Conservation (phyloP, 1,140 invertebrate genomes). For the Ceratitis capitata region DNA sequence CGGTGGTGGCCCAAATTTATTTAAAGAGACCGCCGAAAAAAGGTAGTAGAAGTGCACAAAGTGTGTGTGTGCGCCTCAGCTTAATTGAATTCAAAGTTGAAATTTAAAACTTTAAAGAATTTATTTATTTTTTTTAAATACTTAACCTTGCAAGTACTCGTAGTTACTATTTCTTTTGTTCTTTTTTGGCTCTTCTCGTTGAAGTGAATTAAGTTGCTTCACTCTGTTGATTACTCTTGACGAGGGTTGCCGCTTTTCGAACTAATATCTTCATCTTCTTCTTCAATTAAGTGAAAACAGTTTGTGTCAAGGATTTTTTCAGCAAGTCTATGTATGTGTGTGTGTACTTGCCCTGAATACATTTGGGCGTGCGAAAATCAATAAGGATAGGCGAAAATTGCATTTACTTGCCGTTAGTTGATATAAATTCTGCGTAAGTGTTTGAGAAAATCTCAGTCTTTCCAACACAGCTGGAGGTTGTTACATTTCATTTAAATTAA, state of each 20-base stretch:
- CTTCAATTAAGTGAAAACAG: neutral
- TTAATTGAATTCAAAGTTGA: slow-evolving; percentile 14
- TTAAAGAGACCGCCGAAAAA: neutral
- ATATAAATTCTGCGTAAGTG: neutral
- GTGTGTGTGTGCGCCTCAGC: neutral
- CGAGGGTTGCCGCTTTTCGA: neutral
- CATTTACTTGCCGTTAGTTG: neutral
- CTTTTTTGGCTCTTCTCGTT: neutral
- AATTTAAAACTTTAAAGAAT: neutral
- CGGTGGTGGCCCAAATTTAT: too few relatives aligned
- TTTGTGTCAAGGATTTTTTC: neutral
- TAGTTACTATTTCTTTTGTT: neutral
- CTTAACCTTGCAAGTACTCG: neutral
- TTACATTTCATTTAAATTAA: neutral
- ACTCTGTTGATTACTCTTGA: slow-evolving; percentile 4
- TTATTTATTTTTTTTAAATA: too few relatives aligned
- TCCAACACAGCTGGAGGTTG: neutral
- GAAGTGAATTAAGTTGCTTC: neutral
- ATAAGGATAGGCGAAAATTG: neutral
- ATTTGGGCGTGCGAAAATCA: neutral
- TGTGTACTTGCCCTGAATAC: neutral
- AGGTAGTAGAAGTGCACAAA: neutral
- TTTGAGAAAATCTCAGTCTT: neutral
- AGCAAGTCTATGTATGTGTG: neutral
- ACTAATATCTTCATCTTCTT: too few relatives aligned